A percentile compares a stretch with the other conserved stretches of the same genome.
These are phyloP conservation scores for Cacatua alba DNA, from an alignment of 2,113 vertebrate genomes.

Conservation along the genomic window DNA sequence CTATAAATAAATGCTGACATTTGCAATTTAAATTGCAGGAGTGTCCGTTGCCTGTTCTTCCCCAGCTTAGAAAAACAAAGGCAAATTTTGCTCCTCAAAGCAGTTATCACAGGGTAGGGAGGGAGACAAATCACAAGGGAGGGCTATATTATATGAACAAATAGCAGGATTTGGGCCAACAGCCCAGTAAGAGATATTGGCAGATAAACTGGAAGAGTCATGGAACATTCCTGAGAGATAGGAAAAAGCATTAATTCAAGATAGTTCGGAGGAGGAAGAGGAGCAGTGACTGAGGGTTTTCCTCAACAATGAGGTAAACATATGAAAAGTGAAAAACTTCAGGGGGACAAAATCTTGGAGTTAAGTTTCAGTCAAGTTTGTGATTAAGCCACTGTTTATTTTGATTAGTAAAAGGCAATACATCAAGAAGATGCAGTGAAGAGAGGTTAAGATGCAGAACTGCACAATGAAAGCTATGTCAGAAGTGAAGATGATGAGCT, in stretches of 20 bases:
- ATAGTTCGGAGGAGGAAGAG: not conserved
- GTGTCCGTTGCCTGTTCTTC: not conserved
- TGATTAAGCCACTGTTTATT: not conserved
- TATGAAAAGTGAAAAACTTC: not conserved
- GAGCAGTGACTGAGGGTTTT: not conserved
- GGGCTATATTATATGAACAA: not conserved
- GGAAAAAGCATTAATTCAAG: not conserved
- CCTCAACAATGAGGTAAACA: not conserved
- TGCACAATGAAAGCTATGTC: not conserved
- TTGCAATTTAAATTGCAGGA: not conserved
- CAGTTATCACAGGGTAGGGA: not conserved
- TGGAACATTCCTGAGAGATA: not conserved
- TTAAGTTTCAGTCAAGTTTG: not conserved
- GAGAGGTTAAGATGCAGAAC: not conserved
- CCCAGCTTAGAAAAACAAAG: conserved; percentile 1
- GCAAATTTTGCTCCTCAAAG: conserved; percentile 9
- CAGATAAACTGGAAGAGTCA: not conserved
- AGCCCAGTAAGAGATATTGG: not conserved
- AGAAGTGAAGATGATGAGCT: not conserved
- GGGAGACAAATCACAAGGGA: not conserved
- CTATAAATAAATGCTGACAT: not conserved
- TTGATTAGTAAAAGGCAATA: not conserved
- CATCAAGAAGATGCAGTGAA: not conserved
- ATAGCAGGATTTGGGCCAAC: not conserved
- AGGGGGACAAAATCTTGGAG: not conserved